A percentile compares a stretch with the other conserved stretches of the same genome.
phyloP scores from a whole-genome alignment of 2,888 invertebrate species.

The Drosophila histrio region DNA sequence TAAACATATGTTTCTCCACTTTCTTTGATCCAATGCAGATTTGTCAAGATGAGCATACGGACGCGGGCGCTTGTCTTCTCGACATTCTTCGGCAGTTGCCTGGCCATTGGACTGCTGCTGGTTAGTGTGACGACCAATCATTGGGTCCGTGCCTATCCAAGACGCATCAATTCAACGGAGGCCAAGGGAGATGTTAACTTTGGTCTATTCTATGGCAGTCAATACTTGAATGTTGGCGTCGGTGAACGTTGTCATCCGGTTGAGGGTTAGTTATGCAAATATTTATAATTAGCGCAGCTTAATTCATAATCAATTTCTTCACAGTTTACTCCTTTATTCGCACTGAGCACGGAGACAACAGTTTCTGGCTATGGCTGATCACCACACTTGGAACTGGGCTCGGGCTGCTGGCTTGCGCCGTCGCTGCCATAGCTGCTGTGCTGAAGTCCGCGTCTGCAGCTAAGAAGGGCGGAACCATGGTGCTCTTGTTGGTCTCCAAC shows the following conservation, averaged over 20 bases:
- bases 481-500: constrained; percentile 82
- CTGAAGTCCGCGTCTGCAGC: constrained; percentile 83
- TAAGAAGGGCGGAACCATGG: constrained; percentile 82
- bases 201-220: constrained; percentile 94
- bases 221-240: constrained; percentile 91
- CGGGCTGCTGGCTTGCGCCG: constrained; percentile 82
- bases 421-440: constrained; percentile 84
- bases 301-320: background rate
- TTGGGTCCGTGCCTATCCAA: constrained; percentile 90
- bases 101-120: constrained; percentile 89
- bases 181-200: constrained; percentile 90
- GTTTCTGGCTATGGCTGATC: constrained; percentile 83
- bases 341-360: constrained; percentile 81
- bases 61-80: constrained; percentile 89
- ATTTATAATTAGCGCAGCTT: background rate
- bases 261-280: constrained; percentile 87
- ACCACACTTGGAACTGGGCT: constrained; percentile 83
- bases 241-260: constrained; percentile 91
- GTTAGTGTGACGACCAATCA: constrained; percentile 91
- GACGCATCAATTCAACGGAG: constrained; percentile 84
- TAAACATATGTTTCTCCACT: background rate
- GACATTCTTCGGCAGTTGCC: constrained; percentile 90
- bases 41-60: constrained; percentile 86
- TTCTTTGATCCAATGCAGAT: constrained; percentile 7
- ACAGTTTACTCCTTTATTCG: constrained; percentile 81